Conservation (phyloP, 2,888 invertebrate genomes). For the Volucella inflata region DNA sequence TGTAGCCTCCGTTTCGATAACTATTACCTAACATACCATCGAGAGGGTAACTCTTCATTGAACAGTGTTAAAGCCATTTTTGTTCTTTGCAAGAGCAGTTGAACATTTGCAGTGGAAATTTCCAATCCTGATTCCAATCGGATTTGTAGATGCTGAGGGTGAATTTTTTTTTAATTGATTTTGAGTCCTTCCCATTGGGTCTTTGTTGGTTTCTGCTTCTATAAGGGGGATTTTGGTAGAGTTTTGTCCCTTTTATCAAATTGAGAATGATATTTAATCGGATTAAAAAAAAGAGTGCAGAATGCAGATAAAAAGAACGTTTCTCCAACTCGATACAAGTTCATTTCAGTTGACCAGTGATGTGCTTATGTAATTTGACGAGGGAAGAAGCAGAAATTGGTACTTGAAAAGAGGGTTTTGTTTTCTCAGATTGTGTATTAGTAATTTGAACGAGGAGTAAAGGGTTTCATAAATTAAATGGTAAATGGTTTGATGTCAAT, state of each 20-base stretch:
- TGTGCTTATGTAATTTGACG: too few species aligned
- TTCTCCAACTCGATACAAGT: constrained; percentile 10
- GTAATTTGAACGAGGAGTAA: too few species aligned
- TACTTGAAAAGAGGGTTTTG: too few species aligned
- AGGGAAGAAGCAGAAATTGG: too few species aligned
- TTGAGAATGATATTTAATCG: constrained; percentile 40
- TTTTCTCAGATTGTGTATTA: too few species aligned
- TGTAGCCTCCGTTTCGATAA: too few species aligned
- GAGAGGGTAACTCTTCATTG: not conserved
- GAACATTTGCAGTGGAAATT: constrained; percentile 34
- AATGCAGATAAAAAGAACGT: constrained; percentile 13
- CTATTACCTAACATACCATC: not conserved
- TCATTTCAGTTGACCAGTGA: constrained; percentile 12
- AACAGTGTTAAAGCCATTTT: constrained; percentile 29
- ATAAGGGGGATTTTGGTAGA: not conserved
- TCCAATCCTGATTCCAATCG: constrained; percentile 58
- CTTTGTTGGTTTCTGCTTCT: not conserved
- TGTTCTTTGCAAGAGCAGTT: constrained; percentile 31
- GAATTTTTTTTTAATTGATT: constrained; percentile 60
- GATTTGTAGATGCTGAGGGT: constrained; percentile 40
- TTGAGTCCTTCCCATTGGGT: constrained; percentile 20
- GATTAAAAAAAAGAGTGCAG: constrained; percentile 37
- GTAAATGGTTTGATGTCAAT: too few species aligned
- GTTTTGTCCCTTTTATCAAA: not conserved
- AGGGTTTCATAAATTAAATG: too few species aligned